A percentile compares a stretch with the other conserved stretches of the same genome.
Conservation (phyloP, 2,113 vertebrate species). For the Pelvicachromis taeniatus region DNA sequence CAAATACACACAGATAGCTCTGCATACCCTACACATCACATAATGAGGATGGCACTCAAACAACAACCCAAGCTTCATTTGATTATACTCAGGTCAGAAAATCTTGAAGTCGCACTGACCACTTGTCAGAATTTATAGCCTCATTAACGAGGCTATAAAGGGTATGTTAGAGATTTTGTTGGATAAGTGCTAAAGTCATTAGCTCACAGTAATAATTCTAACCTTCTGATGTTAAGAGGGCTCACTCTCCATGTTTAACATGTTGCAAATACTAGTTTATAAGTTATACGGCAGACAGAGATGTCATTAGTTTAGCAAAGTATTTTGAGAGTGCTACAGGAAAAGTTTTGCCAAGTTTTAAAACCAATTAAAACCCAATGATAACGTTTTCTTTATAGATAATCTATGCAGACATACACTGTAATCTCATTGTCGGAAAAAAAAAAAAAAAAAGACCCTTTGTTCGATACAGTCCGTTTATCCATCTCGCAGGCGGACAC, state of each 20-base stretch:
- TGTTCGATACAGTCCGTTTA: conserved; percentile 8
- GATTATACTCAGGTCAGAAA: not conserved
- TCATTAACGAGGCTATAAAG: too few relatives aligned
- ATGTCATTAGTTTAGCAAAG: not conserved
- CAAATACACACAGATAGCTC: conserved; percentile 1
- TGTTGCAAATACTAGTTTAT: not conserved
- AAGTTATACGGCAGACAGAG: not conserved
- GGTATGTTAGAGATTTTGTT: not conserved
- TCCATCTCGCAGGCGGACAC: conserved; percentile 16
- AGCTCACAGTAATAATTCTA: not conserved
- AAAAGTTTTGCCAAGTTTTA: not conserved
- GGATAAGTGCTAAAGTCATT: not conserved
- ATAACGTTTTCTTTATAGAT: not conserved
- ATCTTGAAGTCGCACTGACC: not conserved
- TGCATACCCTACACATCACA: not conserved
- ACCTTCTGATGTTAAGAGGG: not conserved
- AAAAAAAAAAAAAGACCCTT: conserved; percentile 14
- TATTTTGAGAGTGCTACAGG: not conserved
- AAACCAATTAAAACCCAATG: not conserved
- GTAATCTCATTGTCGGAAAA: not conserved
- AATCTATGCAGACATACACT: not conserved
- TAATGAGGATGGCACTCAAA: not conserved
- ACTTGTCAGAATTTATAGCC: not conserved
- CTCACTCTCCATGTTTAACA: not conserved
- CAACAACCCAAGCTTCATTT: not conserved